Evolutionary conservation across 64 coral and sea anemone genomes (phyloP).

Genomic region (Montipora capricornis): DNA sequence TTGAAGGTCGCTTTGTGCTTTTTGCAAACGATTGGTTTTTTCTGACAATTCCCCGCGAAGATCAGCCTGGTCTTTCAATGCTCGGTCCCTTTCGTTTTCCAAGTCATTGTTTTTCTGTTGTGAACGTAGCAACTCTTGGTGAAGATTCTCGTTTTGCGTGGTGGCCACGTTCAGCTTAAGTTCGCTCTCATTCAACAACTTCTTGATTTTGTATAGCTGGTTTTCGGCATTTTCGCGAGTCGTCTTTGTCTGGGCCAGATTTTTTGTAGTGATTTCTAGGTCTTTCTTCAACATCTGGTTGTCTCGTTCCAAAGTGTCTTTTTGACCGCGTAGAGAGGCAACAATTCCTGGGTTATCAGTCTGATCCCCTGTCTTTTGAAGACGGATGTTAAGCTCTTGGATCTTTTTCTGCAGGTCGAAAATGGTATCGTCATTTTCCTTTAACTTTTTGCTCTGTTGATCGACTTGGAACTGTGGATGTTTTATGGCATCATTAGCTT

Average conservation of each 20-base stretch:
- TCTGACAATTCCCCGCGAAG: slow-evolving; percentile 84
- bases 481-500: slow-evolving; percentile 48
- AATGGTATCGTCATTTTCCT: slow-evolving; percentile 81
- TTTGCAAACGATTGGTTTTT: slow-evolving; percentile 57
- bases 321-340: slow-evolving; percentile 81
- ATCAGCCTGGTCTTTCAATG: slow-evolving; percentile 72
- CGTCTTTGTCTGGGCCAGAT: slow-evolving; percentile 63
- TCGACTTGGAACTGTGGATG: slow-evolving; percentile 64
- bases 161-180: slow-evolving; percentile 79
- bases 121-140: slow-evolving; percentile 76
- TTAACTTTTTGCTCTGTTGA: slow-evolving; percentile 58
- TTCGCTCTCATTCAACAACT: slow-evolving; percentile 74
- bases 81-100: slow-evolving; percentile 63
- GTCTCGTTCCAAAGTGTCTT: slow-evolving; percentile 81
- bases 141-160: slow-evolving; percentile 82
- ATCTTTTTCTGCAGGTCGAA: slow-evolving; percentile 67
- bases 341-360: slow-evolving; percentile 90
- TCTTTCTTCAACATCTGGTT: slow-evolving; percentile 87
- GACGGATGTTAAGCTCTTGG: slow-evolving; percentile 75
- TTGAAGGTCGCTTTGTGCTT: slow-evolving; percentile 61
- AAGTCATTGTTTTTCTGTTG: slow-evolving; percentile 77
- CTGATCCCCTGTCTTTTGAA: slow-evolving; percentile 76
- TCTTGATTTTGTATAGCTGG: slow-evolving; percentile 75
- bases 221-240: slow-evolving; percentile 61
- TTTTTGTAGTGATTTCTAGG: slow-evolving; percentile 42